These are phyloP conservation scores for Thinocorus orbignyianus DNA, from an alignment of 2,113 vertebrate species.

Conservation along the genomic window DNA sequence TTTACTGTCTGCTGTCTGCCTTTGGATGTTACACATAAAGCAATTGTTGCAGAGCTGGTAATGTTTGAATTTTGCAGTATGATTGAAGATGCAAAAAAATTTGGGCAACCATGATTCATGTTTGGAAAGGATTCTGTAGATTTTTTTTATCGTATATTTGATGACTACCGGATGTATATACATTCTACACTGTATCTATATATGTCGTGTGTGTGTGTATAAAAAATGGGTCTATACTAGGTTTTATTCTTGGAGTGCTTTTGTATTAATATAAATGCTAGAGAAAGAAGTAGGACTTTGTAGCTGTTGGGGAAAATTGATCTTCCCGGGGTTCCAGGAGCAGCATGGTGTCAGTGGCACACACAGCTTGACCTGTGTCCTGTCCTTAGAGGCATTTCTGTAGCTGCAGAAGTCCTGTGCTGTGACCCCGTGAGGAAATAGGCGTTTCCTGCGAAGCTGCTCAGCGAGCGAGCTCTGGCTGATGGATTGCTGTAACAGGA, in stretches of 20 bases:
- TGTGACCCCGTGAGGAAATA: not conserved
- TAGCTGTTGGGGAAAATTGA: not conserved
- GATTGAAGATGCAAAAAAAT: not conserved
- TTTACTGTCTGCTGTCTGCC: not conserved
- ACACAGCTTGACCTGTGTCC: rapidly evolving
- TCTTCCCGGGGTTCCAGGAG: not conserved
- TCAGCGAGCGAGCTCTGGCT: no score
- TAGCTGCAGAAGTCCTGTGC: not conserved
- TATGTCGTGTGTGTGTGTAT: not conserved
- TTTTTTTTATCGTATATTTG: not conserved
- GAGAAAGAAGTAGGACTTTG: not conserved
- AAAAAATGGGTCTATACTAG: not conserved
- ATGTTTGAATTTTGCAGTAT: not conserved
- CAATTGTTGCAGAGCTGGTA: not conserved
- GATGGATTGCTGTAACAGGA: rapidly evolving
- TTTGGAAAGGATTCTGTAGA: not conserved
- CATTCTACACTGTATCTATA: not conserved
- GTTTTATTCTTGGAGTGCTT: not conserved
- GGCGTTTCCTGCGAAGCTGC: rapidly evolving
- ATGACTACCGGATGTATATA: not conserved
- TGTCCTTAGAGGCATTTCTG: rapidly evolving
- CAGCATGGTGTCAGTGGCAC: not conserved
- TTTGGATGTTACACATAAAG: not conserved
- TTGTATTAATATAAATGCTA: not conserved
- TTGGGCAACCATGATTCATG: not conserved